phyloP scores from a whole-genome alignment of 2,888 invertebrate species.

The Lithodes maja region DNA sequence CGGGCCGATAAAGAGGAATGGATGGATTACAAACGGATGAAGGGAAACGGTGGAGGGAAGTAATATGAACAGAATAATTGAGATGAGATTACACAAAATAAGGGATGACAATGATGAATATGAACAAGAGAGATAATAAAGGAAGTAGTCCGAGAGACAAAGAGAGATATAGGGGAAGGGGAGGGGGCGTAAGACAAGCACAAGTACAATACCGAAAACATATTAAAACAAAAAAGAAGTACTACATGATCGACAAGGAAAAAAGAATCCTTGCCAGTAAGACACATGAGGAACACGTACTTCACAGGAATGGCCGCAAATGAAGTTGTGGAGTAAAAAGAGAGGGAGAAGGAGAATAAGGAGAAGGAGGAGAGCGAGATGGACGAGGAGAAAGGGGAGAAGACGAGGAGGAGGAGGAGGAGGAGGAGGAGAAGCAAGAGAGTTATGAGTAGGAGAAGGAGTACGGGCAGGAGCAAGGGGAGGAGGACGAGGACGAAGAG shows the following conservation, averaged over 20 bases:
- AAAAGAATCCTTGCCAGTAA: neutral
- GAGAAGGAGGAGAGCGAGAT: neutral
- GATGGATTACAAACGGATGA: no score
- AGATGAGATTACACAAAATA: no score
- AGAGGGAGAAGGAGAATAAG: neutral
- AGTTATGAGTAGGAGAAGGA: neutral
- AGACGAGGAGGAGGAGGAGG: neutral
- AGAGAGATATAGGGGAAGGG: neutral
- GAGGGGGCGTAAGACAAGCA: neutral
- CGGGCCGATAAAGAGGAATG: no score
- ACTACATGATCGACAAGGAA: neutral
- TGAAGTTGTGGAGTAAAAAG: neutral
- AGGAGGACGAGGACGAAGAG: slow-evolving; percentile 3
- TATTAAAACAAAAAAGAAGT: neutral
- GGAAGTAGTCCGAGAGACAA: neutral
- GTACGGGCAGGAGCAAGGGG: neutral
- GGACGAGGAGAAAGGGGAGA: neutral
- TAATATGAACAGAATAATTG: no score
- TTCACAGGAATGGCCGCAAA: neutral
- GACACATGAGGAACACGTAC: no score
- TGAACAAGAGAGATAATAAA: neutral
- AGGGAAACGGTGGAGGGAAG: no score
- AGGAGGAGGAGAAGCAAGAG: neutral
- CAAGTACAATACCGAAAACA: neutral
- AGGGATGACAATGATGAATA: neutral